These are phyloP conservation scores for Apostichopus californicus DNA, from an alignment of 35 echinoderm and acorn worm genomes.

Conservation along the genomic window DNA sequence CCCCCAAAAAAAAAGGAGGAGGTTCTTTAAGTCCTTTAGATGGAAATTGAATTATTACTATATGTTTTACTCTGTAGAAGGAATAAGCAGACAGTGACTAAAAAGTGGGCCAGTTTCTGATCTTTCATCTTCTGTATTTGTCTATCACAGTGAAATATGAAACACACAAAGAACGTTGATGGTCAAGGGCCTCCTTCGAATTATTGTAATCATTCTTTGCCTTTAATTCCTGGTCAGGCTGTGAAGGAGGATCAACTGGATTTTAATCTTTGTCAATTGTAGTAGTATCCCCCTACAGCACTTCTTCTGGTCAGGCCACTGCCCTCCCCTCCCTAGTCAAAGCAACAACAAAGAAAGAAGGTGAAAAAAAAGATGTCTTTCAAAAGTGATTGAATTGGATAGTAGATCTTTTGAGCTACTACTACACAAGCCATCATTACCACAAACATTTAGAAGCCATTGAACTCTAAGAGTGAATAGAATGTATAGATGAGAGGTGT, in stretches of 20 bases:
- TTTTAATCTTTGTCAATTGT: neutral
- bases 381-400: neutral
- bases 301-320: neutral
- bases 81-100: too few species aligned
- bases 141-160: too few species aligned
- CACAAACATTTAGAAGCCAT: slow-evolving; percentile 47
- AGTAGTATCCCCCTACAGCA: neutral
- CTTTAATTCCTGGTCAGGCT: neutral
- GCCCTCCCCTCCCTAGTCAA: neutral
- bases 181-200: too few species aligned
- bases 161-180: too few species aligned
- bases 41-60: too few species aligned
- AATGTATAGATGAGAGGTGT: slow-evolving; percentile 12
- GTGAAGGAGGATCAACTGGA: neutral
- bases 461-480: slow-evolving; percentile 12
- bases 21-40: too few species aligned
- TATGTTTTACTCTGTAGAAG: too few species aligned
- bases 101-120: too few species aligned
- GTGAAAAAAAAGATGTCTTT: neutral
- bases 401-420: slow-evolving; percentile 22
- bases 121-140: too few species aligned
- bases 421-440: neutral
- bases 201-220: too few species aligned
- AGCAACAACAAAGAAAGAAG: too few species aligned
- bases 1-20: too few species aligned